Conservation (phyloP, 2,113 vertebrate genomes). For the Grus americana region DNA sequence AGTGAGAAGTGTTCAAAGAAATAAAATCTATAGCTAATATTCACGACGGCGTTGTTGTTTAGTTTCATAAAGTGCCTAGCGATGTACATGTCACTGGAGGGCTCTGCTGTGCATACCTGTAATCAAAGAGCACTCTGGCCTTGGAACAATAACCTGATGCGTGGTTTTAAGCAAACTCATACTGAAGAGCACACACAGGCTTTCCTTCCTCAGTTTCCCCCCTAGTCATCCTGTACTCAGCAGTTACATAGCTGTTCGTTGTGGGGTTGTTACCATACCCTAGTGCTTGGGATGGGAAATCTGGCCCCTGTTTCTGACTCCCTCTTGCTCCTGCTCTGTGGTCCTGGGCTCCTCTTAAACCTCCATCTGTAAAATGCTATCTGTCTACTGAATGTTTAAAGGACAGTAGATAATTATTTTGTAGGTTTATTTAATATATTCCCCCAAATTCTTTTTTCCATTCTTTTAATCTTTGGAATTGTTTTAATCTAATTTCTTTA, state of each 20-base stretch:
- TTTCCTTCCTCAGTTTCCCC: background rate
- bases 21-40: background rate
- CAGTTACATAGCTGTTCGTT: background rate
- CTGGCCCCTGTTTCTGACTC: background rate
- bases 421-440: background rate
- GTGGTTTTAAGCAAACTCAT: background rate
- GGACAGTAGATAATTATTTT: background rate
- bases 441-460: background rate
- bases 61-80: background rate
- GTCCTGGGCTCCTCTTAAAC: background rate
- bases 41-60: background rate
- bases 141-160: background rate
- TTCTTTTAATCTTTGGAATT: background rate
- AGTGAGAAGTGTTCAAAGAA: background rate
- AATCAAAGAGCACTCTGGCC: background rate
- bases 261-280: background rate
- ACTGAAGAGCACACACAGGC: background rate
- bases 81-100: background rate
- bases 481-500: background rate
- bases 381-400: background rate
- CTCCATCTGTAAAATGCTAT: background rate
- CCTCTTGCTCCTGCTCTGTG: background rate
- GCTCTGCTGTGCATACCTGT: background rate
- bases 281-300: background rate
- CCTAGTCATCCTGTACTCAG: background rate